phyloP scores from a whole-genome alignment of 1,140 invertebrate species.

The Eupeodes corollae region DNA sequence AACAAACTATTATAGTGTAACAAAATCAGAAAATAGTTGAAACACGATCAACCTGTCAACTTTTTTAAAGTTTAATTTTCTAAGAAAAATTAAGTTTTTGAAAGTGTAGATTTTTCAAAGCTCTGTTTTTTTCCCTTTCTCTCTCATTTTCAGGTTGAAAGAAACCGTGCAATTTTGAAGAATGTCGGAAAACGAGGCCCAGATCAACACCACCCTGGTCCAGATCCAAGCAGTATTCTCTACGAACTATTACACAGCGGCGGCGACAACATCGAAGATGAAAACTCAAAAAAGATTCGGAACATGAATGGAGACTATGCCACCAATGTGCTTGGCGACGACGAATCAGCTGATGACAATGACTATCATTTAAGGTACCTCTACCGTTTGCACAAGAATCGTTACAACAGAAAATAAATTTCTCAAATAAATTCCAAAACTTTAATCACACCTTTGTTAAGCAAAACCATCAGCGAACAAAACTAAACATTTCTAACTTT shows the following conservation, averaged over 20 bases:
- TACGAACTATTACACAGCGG: constrained; percentile 8
- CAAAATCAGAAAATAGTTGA: too few species aligned
- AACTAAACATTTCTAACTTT: too few species aligned
- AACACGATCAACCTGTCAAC: too few species aligned
- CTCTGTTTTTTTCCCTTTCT: constrained; percentile 5
- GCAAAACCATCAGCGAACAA: too few species aligned
- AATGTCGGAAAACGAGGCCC: constrained; percentile 46
- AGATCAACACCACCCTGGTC: constrained; percentile 8
- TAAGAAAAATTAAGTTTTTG: too few species aligned
- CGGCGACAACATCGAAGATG: constrained; percentile 1
- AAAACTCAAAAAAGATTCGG: not conserved
- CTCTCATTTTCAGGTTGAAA: constrained; percentile 34
- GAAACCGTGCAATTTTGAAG: constrained; percentile 45
- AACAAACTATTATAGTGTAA: too few species aligned
- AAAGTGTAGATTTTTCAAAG: not conserved
- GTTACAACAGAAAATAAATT: constrained; percentile 5
- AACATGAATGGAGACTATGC: not conserved
- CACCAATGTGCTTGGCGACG: not conserved
- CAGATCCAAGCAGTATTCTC: constrained; percentile 10
- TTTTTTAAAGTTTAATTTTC: too few species aligned
- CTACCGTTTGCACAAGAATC: constrained; percentile 7
- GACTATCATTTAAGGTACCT: constrained; percentile 5
- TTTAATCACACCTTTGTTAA: too few species aligned
- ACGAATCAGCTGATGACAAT: not conserved
- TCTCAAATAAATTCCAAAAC: too few species aligned